Percentiles rank a stretch among this genome's conserved stretches.
Conservation (phyloP, 2,888 invertebrate species). For the Eupithecia abbreviata region DNA sequence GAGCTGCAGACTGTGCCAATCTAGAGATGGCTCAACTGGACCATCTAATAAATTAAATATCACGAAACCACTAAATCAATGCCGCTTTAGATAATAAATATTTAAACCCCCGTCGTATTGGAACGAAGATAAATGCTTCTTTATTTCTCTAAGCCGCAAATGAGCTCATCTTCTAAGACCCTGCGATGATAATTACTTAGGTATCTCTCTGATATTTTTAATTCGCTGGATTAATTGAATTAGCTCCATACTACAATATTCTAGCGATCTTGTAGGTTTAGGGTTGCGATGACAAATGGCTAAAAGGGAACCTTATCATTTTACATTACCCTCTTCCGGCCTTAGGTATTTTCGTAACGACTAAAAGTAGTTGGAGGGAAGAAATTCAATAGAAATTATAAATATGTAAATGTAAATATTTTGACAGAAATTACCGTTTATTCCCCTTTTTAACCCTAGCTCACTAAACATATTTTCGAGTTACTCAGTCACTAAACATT, state of each 20-base stretch:
- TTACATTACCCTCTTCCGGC: too few relatives aligned
- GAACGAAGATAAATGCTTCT: slow-evolving; percentile 1
- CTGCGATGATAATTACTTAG: background rate
- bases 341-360: too few relatives aligned
- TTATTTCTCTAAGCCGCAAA: background rate
- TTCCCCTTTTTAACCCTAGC: too few relatives aligned
- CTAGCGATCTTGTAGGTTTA: background rate
- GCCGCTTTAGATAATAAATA: background rate
- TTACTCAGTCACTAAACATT: too few relatives aligned
- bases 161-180: background rate
- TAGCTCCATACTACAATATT: background rate
- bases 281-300: too few relatives aligned
- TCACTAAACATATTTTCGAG: too few relatives aligned
- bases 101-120: background rate
- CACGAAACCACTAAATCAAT: background rate
- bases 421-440: too few relatives aligned
- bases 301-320: too few relatives aligned
- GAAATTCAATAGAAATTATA: too few relatives aligned
- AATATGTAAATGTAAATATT: too few relatives aligned
- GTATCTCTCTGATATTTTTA: background rate
- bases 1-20: background rate
- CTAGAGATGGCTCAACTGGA: background rate
- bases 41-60: background rate
- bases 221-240: background rate
- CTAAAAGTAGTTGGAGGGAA: too few relatives aligned